These are phyloP conservation scores for Epinotia brunnichana DNA, from an alignment of 2,888 invertebrate genomes.

Conservation along the genomic window DNA sequence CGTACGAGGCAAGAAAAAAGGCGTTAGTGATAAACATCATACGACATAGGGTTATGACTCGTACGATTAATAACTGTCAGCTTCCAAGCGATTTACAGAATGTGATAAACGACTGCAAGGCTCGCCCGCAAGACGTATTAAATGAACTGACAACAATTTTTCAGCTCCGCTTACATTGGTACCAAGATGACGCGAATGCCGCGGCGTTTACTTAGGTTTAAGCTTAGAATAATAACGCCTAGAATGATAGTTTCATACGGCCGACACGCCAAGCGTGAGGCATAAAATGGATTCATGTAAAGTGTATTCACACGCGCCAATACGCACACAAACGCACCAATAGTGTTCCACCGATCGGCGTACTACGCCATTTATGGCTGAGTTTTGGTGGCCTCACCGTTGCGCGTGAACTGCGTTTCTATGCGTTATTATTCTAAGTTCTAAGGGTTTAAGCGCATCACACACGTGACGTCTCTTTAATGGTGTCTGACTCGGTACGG, in stretches of 20 bases:
- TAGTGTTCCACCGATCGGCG: too few relatives aligned
- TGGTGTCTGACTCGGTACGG: neutral
- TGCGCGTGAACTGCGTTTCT: too few relatives aligned
- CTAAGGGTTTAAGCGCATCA: constrained; percentile 18
- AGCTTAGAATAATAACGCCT: too few relatives aligned
- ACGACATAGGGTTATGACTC: constrained; percentile 46
- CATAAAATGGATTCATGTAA: too few relatives aligned
- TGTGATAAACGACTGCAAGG: constrained; percentile 59
- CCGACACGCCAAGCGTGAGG: too few relatives aligned
- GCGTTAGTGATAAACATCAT: constrained; percentile 39
- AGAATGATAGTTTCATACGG: too few relatives aligned
- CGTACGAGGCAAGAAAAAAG: constrained; percentile 29
- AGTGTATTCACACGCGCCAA: too few relatives aligned
- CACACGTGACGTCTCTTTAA: constrained; percentile 4
- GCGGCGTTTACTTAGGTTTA: constrained; percentile 30
- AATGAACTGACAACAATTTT: constrained; percentile 53
- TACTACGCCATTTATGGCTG: too few relatives aligned
- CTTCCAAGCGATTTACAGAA: constrained; percentile 65
- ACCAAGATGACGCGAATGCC: constrained; percentile 27
- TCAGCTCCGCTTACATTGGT: constrained; percentile 37
- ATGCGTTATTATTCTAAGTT: too few relatives aligned
- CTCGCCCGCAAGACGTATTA: constrained; percentile 56
- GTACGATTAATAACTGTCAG: constrained; percentile 61
- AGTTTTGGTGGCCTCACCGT: too few relatives aligned
- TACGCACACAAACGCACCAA: too few relatives aligned